Evolutionary conservation across 23 tunicate species (phyloP).

Genomic region (Pegea sp.): DNA sequence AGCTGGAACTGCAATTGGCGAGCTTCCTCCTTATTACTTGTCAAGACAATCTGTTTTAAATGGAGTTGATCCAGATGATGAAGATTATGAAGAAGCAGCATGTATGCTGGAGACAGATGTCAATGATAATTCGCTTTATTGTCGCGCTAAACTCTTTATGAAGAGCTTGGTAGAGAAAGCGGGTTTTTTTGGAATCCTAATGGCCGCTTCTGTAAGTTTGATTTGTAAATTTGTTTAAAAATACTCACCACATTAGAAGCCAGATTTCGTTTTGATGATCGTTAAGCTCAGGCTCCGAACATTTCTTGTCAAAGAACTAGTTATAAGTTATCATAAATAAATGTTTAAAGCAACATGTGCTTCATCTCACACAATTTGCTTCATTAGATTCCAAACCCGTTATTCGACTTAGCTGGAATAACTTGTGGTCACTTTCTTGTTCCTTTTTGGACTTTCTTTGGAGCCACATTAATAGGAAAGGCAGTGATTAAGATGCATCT

Average conservation of each 20-base stretch:
- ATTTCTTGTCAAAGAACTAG: too few species aligned
- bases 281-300: too few species aligned
- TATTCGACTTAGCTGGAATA: conserved; percentile 91
- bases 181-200: conserved; percentile 82
- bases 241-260: neutral
- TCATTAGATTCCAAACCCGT: conserved; percentile 78
- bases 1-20: conserved; percentile 90
- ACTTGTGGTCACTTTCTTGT: conserved; percentile 97
- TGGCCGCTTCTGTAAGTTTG: conserved; percentile 63
- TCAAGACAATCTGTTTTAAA: conserved; percentile 72
- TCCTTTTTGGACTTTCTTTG: conserved; percentile 94
- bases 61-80: conserved; percentile 93
- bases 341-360: too few species aligned
- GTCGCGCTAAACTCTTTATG: conserved; percentile 49
- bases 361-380: too few species aligned
- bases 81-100: conserved; percentile 86
- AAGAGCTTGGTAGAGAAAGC: conserved; percentile 58
- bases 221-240: neutral
- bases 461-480: conserved; percentile 90
- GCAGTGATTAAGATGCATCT: conserved; percentile 95
- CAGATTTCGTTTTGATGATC: neutral
- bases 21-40: conserved; percentile 94
- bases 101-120: conserved; percentile 14
- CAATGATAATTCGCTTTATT: conserved; percentile 12
- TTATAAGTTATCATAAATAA: too few species aligned